phyloP scores from a whole-genome alignment of 2,888 invertebrate genomes.

The Ganaspis brasiliensis region DNA sequence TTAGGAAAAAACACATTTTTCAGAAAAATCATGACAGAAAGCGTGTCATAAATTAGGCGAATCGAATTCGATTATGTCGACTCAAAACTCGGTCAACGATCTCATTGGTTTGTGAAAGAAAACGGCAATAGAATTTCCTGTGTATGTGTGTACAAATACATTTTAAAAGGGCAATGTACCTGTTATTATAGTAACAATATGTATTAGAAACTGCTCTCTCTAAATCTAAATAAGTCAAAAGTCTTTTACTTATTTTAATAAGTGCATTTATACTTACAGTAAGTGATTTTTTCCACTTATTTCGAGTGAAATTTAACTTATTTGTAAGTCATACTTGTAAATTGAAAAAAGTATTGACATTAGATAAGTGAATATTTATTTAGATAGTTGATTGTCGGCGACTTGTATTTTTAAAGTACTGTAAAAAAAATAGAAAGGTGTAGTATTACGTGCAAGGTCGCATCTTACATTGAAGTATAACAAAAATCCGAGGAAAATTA shows the following conservation, averaged over 20 bases:
- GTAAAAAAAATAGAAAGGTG: slow-evolving; percentile 29
- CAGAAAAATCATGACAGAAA: slow-evolving; percentile 1
- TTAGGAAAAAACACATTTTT: background rate
- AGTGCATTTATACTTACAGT: no score
- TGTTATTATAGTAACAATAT: slow-evolving; percentile 1
- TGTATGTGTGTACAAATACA: slow-evolving; percentile 8
- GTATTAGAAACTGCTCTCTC: background rate
- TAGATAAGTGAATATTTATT: no score
- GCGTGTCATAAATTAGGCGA: background rate
- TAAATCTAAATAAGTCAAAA: no score
- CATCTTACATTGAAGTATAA: background rate
- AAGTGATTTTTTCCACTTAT: no score
- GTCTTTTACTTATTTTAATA: no score
- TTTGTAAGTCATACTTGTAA: no score
- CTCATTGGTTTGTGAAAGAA: slow-evolving; percentile 18
- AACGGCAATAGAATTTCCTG: slow-evolving; percentile 5
- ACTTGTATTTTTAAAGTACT: background rate
- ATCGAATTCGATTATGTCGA: slow-evolving; percentile 38
- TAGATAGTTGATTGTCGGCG: background rate
- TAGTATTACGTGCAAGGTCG: slow-evolving; percentile 1
- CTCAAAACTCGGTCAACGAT: slow-evolving; percentile 39
- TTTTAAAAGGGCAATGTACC: background rate
- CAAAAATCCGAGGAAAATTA: slow-evolving; percentile 6
- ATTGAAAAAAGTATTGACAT: no score
- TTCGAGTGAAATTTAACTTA: no score